These are phyloP conservation scores for Florisuga fusca DNA, from an alignment of 2,797 vertebrate species.

Conservation along the genomic window DNA sequence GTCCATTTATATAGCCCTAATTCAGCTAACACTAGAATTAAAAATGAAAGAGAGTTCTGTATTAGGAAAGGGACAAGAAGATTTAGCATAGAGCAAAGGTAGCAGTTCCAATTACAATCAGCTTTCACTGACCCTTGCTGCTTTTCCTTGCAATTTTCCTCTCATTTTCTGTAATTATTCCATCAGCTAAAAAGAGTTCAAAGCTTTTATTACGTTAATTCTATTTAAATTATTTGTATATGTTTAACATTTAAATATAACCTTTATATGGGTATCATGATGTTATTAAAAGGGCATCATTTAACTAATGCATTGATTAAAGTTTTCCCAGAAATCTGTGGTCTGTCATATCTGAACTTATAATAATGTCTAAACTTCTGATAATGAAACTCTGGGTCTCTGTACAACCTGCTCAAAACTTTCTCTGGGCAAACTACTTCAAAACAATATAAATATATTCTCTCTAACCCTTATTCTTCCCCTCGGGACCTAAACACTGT, in stretches of 20 bases:
- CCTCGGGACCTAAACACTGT: neutral
- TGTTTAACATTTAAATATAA: conserved; percentile 34
- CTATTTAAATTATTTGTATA: neutral
- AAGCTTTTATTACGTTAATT: conserved; percentile 4
- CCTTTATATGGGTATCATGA: neutral
- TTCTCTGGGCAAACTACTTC: neutral
- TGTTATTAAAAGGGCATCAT: neutral
- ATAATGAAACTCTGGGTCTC: neutral
- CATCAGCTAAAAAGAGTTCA: neutral
- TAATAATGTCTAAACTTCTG: neutral
- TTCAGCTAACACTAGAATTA: conserved; percentile 5
- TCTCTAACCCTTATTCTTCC: neutral
- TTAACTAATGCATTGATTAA: neutral
- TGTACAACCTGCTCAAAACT: neutral
- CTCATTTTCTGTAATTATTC: conserved; percentile 9
- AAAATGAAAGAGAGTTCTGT: neutral
- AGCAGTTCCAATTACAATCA: conserved; percentile 2
- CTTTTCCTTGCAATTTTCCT: neutral
- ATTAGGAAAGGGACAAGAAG: neutral
- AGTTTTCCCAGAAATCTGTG: neutral
- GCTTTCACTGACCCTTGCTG: conserved; percentile 20
- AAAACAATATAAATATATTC: neutral
- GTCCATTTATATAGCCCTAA: neutral
- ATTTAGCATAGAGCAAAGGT: neutral
- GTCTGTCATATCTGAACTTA: neutral